phyloP scores from a whole-genome alignment of 2,113 vertebrate genomes.

The Anthoscopus minutus region DNA sequence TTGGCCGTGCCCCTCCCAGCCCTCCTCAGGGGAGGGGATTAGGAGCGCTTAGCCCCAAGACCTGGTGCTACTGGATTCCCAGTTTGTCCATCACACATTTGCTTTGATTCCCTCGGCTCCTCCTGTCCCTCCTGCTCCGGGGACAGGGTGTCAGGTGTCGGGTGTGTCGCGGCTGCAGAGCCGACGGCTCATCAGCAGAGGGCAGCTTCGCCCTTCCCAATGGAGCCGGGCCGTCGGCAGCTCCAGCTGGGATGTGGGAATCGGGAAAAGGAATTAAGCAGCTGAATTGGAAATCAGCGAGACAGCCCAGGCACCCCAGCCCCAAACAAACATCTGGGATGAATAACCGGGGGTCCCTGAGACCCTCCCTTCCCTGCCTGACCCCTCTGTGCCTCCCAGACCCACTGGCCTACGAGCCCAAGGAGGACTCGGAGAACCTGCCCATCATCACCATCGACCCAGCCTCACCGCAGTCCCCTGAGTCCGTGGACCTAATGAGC shows the following conservation, averaged over 20 bases:
- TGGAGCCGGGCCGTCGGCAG: fast-evolving
- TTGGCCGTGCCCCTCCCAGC: background rate
- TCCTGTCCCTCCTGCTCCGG: background rate
- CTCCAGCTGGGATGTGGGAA: background rate
- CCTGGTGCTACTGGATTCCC: background rate
- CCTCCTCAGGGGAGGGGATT: background rate
- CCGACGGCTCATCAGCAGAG: background rate
- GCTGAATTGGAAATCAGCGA: background rate
- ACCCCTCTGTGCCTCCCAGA: constrained; percentile 66
- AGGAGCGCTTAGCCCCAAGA: background rate
- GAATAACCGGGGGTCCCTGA: background rate
- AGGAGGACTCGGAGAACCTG: constrained; percentile 64
- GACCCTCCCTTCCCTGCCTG: background rate
- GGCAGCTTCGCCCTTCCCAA: background rate
- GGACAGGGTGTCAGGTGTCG: background rate
- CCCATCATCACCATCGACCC: constrained; percentile 91
- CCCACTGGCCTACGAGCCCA: constrained; percentile 82
- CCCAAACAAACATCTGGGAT: background rate
- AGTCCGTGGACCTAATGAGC: constrained; percentile 78
- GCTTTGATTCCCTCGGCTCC: background rate
- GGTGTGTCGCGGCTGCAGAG: background rate
- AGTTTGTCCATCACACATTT: fast-evolving
- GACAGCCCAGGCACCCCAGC: background rate
- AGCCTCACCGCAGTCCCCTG: constrained; percentile 87
- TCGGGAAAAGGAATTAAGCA: background rate